Base-by-base conservation (phyloP, 2,888 invertebrate genomes). In the Eupithecia subfuscata region DNA sequence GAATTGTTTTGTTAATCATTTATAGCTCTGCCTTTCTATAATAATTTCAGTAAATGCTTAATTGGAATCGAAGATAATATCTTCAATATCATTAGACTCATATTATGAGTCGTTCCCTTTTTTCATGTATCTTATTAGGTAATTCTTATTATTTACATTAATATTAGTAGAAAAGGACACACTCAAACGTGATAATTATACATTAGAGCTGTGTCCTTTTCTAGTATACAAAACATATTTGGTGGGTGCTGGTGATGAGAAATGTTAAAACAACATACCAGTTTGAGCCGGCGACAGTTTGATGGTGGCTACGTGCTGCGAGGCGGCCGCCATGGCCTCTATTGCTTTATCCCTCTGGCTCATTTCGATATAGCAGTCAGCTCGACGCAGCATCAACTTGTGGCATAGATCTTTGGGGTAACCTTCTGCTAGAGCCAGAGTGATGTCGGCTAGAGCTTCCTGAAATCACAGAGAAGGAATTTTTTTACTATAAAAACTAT, bases 371-470 rank as follows among this genome's bases (percentile, higher is more conserved):
- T 95, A 95, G 88, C 97, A 97, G 82, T 96, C 96, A 0, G 96
- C 96, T 81, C 95, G 94, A 37, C 97, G 95, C 25, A 97, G 88
- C 72, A 96, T 91, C 73, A 98, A 90, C 90, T 97, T 98, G 83
- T 96, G 95, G 45, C 90, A 90, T 70, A 96, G 91, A 75, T 96
- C 95, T 60, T 89, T 85, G 0, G 97, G 97, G 86, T 97, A 97
- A 14, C 95, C 95, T 80, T 95, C 91, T 56, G 95, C 88, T 16
- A 97, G 87, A 0, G 97, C 96, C 71, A 95, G 83, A 34, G 95
- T 90, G 45, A 97, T 95, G 88, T 97, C 97, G 77, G 92, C 89
- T 40, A 97, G 83, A 82, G 96, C 96, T 70, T 96, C 96, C 96
- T 96, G 84, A 18, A 89, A 68, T 34, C 34, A 64, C 34, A 64